Conservation (phyloP, 2,888 invertebrate genomes). For the Netelia melanura region DNA sequence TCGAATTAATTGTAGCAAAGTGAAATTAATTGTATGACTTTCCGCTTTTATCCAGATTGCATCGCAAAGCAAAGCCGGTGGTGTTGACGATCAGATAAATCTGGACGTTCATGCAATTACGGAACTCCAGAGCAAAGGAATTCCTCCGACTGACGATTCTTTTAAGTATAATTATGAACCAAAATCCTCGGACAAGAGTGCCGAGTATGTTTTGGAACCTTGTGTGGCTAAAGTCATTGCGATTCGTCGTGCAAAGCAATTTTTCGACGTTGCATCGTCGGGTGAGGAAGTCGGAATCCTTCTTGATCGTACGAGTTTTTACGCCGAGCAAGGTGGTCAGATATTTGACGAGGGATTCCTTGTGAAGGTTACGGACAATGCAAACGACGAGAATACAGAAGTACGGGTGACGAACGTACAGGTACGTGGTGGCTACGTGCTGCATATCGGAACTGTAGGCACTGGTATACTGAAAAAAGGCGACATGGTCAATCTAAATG, state of each 20-base stretch:
- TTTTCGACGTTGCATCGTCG: conserved; percentile 92
- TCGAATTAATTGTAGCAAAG: conserved; percentile 16
- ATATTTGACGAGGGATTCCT: conserved; percentile 98
- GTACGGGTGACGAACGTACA: conserved; percentile 97
- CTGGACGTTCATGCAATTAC: conserved; percentile 98
- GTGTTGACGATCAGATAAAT: conserved; percentile 93
- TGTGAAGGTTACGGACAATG: conserved; percentile 92
- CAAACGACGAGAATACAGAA: conserved; percentile 89
- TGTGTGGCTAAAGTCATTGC: conserved; percentile 93
- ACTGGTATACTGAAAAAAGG: conserved; percentile 94
- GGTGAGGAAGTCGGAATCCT: conserved; percentile 97
- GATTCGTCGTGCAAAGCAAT: conserved; percentile 92
- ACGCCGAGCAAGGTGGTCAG: conserved; percentile 99
- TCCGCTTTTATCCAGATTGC: conserved; percentile 85
- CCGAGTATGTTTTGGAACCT: conserved; percentile 91
- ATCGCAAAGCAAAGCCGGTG: conserved; percentile 94
- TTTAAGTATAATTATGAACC: conserved; percentile 96
- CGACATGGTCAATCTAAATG: conserved; percentile 92
- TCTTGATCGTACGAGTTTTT: conserved; percentile 96
- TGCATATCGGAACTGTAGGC: conserved; percentile 94
- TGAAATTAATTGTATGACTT: background rate
- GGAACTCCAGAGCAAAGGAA: conserved; percentile 91
- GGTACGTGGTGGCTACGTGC: conserved; percentile 97
- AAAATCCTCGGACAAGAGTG: conserved; percentile 87
- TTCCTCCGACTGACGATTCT: conserved; percentile 95